Conservation (phyloP, 2,113 vertebrate genomes). For the Corythaixoides concolor region DNA sequence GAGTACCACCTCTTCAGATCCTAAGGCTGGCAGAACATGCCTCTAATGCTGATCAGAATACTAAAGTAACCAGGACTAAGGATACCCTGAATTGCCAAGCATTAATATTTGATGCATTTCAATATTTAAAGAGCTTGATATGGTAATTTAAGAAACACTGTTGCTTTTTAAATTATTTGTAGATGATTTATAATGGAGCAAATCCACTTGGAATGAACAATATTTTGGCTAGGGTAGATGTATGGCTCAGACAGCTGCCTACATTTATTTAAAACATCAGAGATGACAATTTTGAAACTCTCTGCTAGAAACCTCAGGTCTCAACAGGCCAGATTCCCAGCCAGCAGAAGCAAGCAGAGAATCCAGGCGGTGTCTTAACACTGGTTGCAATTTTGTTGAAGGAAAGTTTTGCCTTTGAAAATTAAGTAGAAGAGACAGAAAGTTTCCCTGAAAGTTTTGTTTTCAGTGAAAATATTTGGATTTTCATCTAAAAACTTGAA, state of each 20-base stretch:
- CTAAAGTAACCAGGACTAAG: background rate
- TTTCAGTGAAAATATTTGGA: constrained; percentile 36
- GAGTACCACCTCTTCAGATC: background rate
- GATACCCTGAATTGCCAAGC: constrained; percentile 21
- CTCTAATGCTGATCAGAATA: background rate
- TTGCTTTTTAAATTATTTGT: constrained; percentile 52
- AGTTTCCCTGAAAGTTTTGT: constrained; percentile 15
- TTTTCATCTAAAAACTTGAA: background rate
- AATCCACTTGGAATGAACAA: constrained; percentile 40
- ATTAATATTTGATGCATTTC: constrained; percentile 62
- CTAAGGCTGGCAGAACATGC: background rate
- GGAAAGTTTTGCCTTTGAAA: background rate
- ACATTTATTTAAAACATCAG: constrained; percentile 34
- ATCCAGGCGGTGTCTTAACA: background rate
- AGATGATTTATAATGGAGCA: constrained; percentile 43
- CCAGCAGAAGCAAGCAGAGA: background rate
- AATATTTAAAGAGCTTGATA: constrained; percentile 67
- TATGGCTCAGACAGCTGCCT: background rate
- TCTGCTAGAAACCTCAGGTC: constrained; percentile 5
- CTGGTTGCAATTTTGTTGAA: background rate
- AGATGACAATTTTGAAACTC: background rate
- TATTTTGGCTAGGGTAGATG: background rate
- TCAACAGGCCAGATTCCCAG: background rate
- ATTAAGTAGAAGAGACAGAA: background rate
- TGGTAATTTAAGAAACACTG: constrained; percentile 61